These are phyloP conservation scores for Penaeus japonicus DNA, from an alignment of 1,140 invertebrate species.

Conservation along the genomic window DNA sequence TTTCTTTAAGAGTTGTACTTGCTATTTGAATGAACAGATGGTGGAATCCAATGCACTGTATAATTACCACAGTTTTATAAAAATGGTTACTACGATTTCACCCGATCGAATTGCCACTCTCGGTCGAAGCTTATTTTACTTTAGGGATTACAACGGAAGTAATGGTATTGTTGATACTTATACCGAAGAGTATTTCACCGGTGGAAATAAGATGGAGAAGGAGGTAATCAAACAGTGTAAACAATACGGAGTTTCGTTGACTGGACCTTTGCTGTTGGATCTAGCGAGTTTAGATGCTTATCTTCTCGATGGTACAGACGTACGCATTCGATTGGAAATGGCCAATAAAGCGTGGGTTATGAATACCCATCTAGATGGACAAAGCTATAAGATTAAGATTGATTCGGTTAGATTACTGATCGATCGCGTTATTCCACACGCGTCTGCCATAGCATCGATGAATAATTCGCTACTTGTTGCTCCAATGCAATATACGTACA, in stretches of 20 bases:
- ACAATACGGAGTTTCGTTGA: background rate
- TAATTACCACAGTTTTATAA: background rate
- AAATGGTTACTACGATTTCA: background rate
- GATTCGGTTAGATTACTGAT: background rate
- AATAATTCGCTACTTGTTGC: background rate
- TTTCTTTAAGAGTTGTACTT: background rate
- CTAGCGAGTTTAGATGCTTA: constrained; percentile 1
- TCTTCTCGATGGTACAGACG: background rate
- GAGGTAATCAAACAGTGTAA: background rate
- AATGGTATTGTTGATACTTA: constrained; percentile 1
- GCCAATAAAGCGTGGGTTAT: constrained; percentile 1
- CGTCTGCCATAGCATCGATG: background rate
- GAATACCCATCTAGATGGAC: background rate
- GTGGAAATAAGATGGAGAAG: background rate
- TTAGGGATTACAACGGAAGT: background rate
- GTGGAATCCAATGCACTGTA: background rate
- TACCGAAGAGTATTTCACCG: background rate
- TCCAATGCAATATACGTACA: constrained; percentile 10
- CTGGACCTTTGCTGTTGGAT: background rate
- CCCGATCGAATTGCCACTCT: background rate
- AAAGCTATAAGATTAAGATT: background rate
- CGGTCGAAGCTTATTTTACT: background rate
- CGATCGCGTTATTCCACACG: background rate
- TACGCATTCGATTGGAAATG: background rate
- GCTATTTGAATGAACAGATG: constrained; percentile 22